A percentile compares a stretch with the other conserved stretches of the same genome.
Conservation (phyloP, 2,888 invertebrate genomes). For the Erebia ligea region DNA sequence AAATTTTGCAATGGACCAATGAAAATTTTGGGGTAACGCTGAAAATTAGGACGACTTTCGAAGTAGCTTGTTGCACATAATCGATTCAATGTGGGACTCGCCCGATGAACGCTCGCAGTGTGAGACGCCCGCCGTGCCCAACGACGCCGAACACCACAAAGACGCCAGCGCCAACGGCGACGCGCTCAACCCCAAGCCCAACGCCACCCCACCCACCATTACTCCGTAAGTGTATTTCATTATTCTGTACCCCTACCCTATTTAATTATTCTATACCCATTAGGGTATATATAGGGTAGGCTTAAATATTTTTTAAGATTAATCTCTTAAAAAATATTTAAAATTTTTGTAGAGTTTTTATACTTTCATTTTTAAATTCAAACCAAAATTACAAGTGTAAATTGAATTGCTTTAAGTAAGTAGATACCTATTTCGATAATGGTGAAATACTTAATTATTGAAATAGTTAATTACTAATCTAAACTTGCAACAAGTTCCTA, state of each 20-base stretch:
- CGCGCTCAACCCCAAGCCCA: slow-evolving; percentile 77
- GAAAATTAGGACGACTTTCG: slow-evolving; percentile 80
- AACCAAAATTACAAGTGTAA: too few relatives aligned
- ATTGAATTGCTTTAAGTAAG: too few relatives aligned
- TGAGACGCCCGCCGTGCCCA: slow-evolving; percentile 69
- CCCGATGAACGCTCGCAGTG: slow-evolving; percentile 83
- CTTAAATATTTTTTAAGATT: too few relatives aligned
- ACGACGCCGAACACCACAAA: slow-evolving; percentile 61
- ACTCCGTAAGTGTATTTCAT: slow-evolving; percentile 83
- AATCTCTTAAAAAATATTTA: too few relatives aligned
- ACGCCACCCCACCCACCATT: slow-evolving; percentile 65
- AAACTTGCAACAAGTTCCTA: too few relatives aligned
- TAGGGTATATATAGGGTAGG: too few relatives aligned
- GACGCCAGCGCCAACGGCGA: slow-evolving; percentile 69
- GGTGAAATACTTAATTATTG: too few relatives aligned
- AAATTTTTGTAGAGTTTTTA: too few relatives aligned
- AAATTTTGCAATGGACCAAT: slow-evolving; percentile 57
- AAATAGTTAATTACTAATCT: too few relatives aligned
- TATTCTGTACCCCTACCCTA: neutral
- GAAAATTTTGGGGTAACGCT: slow-evolving; percentile 58
- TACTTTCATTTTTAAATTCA: too few relatives aligned
- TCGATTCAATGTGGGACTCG: slow-evolving; percentile 85
- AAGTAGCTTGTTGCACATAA: slow-evolving; percentile 85
- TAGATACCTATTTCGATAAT: too few relatives aligned
- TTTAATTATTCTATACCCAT: slow-evolving; percentile 28